These are phyloP conservation scores for Phyllostomus hastatus DNA, from an alignment of 2,113 vertebrate genomes.

Conservation along the genomic window DNA sequence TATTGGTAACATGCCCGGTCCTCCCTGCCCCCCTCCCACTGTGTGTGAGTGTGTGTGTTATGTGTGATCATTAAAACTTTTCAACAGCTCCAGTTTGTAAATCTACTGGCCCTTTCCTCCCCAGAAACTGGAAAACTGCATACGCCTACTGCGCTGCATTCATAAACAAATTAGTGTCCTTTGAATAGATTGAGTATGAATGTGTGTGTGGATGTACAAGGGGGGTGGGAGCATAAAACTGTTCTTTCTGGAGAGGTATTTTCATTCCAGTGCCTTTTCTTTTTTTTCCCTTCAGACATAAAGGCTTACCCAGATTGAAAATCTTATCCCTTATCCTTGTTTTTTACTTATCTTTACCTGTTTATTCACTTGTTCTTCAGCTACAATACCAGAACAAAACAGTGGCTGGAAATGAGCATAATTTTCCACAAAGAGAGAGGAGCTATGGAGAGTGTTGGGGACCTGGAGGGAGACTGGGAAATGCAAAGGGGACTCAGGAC, in stretches of 20 bases:
- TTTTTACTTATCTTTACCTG: conserved; percentile 70
- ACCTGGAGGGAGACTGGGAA: not conserved
- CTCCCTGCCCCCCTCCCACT: not conserved
- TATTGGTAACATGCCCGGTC: conserved; percentile 39
- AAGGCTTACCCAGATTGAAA: conserved; percentile 66
- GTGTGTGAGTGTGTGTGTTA: not conserved
- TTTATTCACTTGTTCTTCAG: conserved; percentile 65
- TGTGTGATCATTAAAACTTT: conserved; percentile 78
- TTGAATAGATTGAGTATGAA: conserved; percentile 70
- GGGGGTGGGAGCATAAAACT: not conserved
- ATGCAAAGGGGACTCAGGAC: conserved; percentile 61
- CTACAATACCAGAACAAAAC: not conserved
- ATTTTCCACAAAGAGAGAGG: conserved; percentile 67
- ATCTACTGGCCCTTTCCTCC: conserved; percentile 57
- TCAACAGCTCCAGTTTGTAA: conserved; percentile 67
- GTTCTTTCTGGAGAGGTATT: conserved; percentile 2
- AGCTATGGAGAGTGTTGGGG: conserved; percentile 3
- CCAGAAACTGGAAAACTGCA: conserved; percentile 73
- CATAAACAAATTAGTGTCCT: conserved; percentile 83
- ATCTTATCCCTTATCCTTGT: conserved; percentile 63
- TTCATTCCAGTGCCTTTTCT: conserved; percentile 52
- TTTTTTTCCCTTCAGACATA: conserved; percentile 50
- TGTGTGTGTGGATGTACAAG: not conserved
- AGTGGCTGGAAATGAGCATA: conserved; percentile 70
- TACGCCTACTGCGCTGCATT: conserved; percentile 79